Base-by-base conservation (phyloP, 2,888 invertebrate species). In the Lithophane ornitopus region DNA sequence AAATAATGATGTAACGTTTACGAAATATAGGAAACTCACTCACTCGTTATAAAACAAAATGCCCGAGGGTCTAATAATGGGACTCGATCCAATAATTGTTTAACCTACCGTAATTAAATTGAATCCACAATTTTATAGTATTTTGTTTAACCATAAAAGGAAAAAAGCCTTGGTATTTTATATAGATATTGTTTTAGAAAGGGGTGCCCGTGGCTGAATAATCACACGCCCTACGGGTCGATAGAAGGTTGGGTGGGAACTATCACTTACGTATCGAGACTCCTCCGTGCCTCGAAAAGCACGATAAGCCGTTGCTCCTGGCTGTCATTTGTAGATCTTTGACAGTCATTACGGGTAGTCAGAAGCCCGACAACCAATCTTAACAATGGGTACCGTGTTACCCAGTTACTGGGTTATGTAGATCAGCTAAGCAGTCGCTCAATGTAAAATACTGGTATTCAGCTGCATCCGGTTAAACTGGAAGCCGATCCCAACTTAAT, bases 51-150 rank as follows among this genome's bases (percentile, higher is more conserved):
- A 49, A 86, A 76, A 80, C 54, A 80, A 69, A 75, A 68, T 41
- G 34, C 28, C 26, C 16, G 61, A 70, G 65, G 56, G 44, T 73
- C 44, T 65, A 59, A 69, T 70, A 68, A 70, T 65, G 70, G 63
- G 52, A 52, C 69, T 62, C 26, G 56, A 54, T 62, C 46, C 62
- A 75, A 71, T 76, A 77, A 85, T 78, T 81, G 68, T 68, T 73
- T 49, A 81, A 76, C 58, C 46, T 59, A 66, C 73, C 68, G 65
- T 81, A 72, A 87, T 76, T 73, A 69, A 49, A 69, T 26, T 34
- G 58, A 61, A 87, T 75, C 68, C 61, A 72, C 59, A 76, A 78
- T 76, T 73, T 70, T 54, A 9, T 16, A 62, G 63, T 56, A 16
- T 68, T 70, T 68, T 69, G 9, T 61, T 58, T 61, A 39, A 68